A percentile compares a stretch with the other conserved stretches of the same genome.
phyloP scores from a whole-genome alignment of 2,888 invertebrate genomes.

The Spialia ferax region DNA sequence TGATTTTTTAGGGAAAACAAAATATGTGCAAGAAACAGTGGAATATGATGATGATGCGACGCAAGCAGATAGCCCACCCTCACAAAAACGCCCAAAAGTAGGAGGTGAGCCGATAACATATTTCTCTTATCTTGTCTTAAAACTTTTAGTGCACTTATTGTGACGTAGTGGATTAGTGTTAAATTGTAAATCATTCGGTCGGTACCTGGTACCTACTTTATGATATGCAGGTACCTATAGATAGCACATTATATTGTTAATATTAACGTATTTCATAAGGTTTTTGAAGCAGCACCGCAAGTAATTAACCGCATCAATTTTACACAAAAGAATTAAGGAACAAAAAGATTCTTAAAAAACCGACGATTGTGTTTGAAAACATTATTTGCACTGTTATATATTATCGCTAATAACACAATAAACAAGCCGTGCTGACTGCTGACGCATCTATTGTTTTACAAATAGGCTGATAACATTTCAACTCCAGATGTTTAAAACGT shows the following conservation, averaged over 20 bases:
- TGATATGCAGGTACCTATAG: constrained; percentile 12
- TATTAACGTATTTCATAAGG: constrained; percentile 12
- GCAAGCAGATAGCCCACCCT: constrained; percentile 12
- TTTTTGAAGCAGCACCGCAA: constrained; percentile 12
- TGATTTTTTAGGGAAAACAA: constrained; percentile 13
- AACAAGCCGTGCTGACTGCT: constrained; percentile 15
- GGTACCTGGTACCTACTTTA: constrained; percentile 12
- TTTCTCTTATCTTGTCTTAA: constrained; percentile 10
- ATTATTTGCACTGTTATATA: constrained; percentile 10
- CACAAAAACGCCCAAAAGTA: constrained; percentile 12
- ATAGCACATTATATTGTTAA: constrained; percentile 10
- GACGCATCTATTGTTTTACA: constrained; percentile 15
- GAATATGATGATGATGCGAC: constrained; percentile 12
- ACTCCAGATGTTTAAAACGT: constrained; percentile 13
- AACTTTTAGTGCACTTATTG: constrained; percentile 12
- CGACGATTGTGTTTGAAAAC: constrained; percentile 12
- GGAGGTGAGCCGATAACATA: constrained; percentile 9
- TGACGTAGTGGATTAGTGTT: constrained; percentile 12
- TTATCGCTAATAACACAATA: constrained; percentile 15
- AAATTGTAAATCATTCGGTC: constrained; percentile 12
- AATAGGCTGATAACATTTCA: constrained; percentile 11
- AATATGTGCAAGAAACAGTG: constrained; percentile 12
- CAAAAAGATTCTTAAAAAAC: constrained; percentile 12
- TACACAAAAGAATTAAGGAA: constrained; percentile 12
- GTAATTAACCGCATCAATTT: constrained; percentile 12